Conservation (phyloP, 2,888 invertebrate genomes). For the Heliconius charithonia region DNA sequence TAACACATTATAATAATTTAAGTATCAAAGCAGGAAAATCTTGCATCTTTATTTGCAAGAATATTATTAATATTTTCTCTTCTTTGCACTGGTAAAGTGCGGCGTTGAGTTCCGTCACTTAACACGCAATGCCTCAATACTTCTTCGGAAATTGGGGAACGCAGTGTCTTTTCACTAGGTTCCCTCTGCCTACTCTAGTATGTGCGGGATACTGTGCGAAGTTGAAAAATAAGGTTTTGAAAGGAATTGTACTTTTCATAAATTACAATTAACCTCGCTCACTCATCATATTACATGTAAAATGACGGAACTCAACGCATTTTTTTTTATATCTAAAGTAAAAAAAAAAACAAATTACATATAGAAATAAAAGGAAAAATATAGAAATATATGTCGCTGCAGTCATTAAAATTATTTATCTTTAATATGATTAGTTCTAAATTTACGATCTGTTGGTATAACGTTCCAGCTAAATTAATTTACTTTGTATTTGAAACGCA, state of each 20-base stretch:
- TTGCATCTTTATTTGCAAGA: no score
- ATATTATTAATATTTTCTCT: no score
- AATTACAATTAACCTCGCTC: no score
- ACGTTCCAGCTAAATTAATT: neutral
- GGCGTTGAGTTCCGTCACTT: neutral
- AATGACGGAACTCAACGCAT: neutral
- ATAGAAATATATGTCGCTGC: no score
- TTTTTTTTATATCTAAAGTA: neutral
- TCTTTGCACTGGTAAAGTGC: neutral
- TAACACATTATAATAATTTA: no score
- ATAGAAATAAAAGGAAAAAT: no score
- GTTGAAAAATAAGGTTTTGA: neutral
- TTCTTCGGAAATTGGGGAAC: no score
- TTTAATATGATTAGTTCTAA: neutral
- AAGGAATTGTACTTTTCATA: no score
- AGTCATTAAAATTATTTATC: neutral
- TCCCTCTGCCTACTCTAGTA: neutral
- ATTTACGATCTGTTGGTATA: neutral
- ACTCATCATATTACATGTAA: no score
- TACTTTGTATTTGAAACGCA: slow-evolving; percentile 9
- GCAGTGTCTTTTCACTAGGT: neutral
- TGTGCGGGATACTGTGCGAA: no score
- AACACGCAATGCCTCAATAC: neutral
- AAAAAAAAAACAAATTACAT: neutral
- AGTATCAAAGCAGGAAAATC: no score